Base-by-base conservation (phyloP, 2,888 invertebrate genomes). In the Catocala fraxini region DNA sequence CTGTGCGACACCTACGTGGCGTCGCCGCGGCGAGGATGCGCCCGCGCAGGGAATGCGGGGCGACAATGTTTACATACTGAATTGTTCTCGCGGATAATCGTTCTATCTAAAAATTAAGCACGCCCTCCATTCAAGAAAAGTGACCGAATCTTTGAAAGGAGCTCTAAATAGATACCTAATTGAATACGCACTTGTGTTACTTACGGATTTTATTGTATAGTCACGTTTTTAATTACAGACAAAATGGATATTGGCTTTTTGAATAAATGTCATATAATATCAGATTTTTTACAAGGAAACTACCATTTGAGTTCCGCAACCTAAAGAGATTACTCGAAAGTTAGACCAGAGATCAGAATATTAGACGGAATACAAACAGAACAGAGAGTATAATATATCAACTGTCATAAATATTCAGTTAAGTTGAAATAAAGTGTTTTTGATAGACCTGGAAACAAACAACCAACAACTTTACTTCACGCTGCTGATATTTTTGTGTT, bases 31-130 rank as follows among this genome's bases (percentile, higher is more conserved):
- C 15, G 5, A 15, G 75, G 66, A 76, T 81, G 73, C 65, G 73
- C 25, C 25, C 25, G 25, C 25, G 25, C 25, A 25, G 25, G 77
- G 75, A 86, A 85, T 84, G 81, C 73, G 77, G 71, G 77, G 76
- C 79, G 87, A 84, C 87, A 83, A 76, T 93, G 93, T 93, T 93
- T 93, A 88, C 90, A 72, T 86, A 85, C 85, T 83, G 85, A 88
- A 91, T 92, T 87, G 87, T 88, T 80, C 84, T 72, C 73, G 71
- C 75, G 74, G 83, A 89, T 92, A 93, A 93, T 92, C 92, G 88
- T 80, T 66, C 70, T 72, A 77, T 73, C 77, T 78, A 70, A 81
- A 87, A 86, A 84, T 81, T 82, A 84, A 86, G 91, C 92, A 92
- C 91, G 93, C 87, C 83, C 76, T 77, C 80, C 86, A 89, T 92